phyloP scores from a whole-genome alignment of 2,888 invertebrate species.

The Liopterus haemorrhoidalis region DNA sequence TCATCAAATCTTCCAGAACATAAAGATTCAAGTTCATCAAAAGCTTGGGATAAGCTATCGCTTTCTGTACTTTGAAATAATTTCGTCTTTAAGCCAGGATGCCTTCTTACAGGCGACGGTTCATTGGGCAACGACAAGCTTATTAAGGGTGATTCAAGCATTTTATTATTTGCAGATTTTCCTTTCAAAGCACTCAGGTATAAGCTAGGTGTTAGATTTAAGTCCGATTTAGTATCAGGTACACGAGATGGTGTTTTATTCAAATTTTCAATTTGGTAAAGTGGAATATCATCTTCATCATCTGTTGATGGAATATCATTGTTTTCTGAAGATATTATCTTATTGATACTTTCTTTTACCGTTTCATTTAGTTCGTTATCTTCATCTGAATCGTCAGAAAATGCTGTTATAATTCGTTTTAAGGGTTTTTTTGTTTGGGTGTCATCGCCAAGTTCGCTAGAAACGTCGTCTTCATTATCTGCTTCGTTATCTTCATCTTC shows the following conservation, averaged over 20 bases:
- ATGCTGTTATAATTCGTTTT: slow-evolving; percentile 39
- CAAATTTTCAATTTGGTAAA: slow-evolving; percentile 36
- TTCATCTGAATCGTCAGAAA: slow-evolving; percentile 30
- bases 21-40: slow-evolving; percentile 50
- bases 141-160: slow-evolving; percentile 35
- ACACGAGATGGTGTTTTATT: slow-evolving; percentile 35
- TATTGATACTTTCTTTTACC: slow-evolving; percentile 15
- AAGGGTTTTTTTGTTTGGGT: slow-evolving; percentile 33
- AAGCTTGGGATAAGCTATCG: slow-evolving; percentile 18
- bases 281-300: slow-evolving; percentile 38
- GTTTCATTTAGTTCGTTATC: slow-evolving; percentile 20
- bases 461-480: slow-evolving; percentile 27
- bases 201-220: slow-evolving; percentile 47
- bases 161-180: too few relatives aligned
- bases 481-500: slow-evolving; percentile 33
- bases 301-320: slow-evolving; percentile 23
- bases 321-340: neutral
- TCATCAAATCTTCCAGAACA: slow-evolving; percentile 47
- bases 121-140: slow-evolving; percentile 33
- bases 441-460: slow-evolving; percentile 23
- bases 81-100: slow-evolving; percentile 41
- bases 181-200: slow-evolving; percentile 45
- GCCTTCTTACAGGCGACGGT: slow-evolving; percentile 37
- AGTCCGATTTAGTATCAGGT: slow-evolving; percentile 34
- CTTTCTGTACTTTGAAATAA: slow-evolving; percentile 41